Percentiles rank a stretch among this genome's conserved stretches.
phyloP scores from a whole-genome alignment of 2,888 invertebrate genomes.

The Dynastes tityus region DNA sequence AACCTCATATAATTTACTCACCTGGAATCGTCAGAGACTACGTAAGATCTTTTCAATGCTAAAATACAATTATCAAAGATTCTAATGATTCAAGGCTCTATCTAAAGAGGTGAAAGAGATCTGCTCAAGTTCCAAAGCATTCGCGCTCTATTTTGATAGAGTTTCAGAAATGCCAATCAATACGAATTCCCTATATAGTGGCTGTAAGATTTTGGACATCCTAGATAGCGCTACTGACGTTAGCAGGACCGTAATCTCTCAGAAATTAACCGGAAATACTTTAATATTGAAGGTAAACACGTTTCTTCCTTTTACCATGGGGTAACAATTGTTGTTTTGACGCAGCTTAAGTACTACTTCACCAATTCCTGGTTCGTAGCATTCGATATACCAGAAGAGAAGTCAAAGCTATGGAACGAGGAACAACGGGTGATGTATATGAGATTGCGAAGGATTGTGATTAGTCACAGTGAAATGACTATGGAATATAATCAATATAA shows the following conservation, averaged over 20 bases:
- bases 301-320: not conserved
- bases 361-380: slow-evolving; percentile 65
- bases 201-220: slow-evolving; percentile 55
- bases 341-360: slow-evolving; percentile 56
- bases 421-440: slow-evolving; percentile 66
- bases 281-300: slow-evolving; percentile 33
- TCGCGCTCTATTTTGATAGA: slow-evolving; percentile 64
- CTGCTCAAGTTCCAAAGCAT: slow-evolving; percentile 63
- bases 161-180: slow-evolving; percentile 53
- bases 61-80: slow-evolving; percentile 4
- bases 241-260: slow-evolving; percentile 42
- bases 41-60: slow-evolving; percentile 56
- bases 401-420: slow-evolving; percentile 60
- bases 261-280: slow-evolving; percentile 42
- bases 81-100: slow-evolving; percentile 58
- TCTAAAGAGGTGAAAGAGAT: slow-evolving; percentile 62
- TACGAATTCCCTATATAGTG: slow-evolving; percentile 44
- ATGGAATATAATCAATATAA: slow-evolving; percentile 64
- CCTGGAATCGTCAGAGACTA: slow-evolving; percentile 62
- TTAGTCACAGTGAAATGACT: slow-evolving; percentile 66
- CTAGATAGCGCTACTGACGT: slow-evolving; percentile 54
- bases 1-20: slow-evolving; percentile 62
- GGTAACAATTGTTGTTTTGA: not conserved
- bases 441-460: slow-evolving; percentile 64
- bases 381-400: slow-evolving; percentile 59